phyloP scores from a whole-genome alignment of 2,888 invertebrate species.

The Protophormia terraenovae region DNA sequence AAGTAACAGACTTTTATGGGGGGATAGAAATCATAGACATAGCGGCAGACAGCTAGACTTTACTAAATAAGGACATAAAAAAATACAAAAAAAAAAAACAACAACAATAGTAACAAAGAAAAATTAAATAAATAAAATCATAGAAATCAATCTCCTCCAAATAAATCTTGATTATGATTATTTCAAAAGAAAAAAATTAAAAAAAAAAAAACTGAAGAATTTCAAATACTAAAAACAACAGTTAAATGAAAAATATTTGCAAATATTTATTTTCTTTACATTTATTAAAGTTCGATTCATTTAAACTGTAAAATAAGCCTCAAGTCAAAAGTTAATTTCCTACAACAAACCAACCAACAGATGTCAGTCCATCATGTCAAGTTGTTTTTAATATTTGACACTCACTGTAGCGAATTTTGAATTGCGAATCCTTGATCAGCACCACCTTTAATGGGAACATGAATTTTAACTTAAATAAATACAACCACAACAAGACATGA shows the following conservation, averaged over 20 bases:
- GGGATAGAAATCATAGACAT: conserved; percentile 65
- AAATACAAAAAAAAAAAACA: conserved; percentile 16
- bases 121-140: conserved; percentile 52
- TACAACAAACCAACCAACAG: conserved; percentile 12
- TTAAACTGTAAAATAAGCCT: conserved; percentile 32
- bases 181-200: conserved; percentile 31
- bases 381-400: conserved; percentile 58
- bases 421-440: conserved; percentile 52
- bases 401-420: conserved; percentile 47
- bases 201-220: conserved; percentile 32
- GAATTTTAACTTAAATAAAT: conserved; percentile 57
- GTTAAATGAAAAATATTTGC: conserved; percentile 53
- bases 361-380: conserved; percentile 63
- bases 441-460: conserved; percentile 59
- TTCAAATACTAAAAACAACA: conserved; percentile 25
- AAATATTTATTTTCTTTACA: not conserved
- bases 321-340: conserved; percentile 64
- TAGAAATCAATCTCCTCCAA: conserved; percentile 66
- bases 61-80: conserved; percentile 59
- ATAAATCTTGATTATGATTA: conserved; percentile 66
- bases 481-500: not conserved
- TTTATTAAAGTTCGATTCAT: not conserved
- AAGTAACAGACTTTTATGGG: conserved; percentile 67
- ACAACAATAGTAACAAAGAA: conserved; percentile 11
- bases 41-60: conserved; percentile 66